Conservation (phyloP, 2,888 invertebrate species). For the Eulithis prunata region DNA sequence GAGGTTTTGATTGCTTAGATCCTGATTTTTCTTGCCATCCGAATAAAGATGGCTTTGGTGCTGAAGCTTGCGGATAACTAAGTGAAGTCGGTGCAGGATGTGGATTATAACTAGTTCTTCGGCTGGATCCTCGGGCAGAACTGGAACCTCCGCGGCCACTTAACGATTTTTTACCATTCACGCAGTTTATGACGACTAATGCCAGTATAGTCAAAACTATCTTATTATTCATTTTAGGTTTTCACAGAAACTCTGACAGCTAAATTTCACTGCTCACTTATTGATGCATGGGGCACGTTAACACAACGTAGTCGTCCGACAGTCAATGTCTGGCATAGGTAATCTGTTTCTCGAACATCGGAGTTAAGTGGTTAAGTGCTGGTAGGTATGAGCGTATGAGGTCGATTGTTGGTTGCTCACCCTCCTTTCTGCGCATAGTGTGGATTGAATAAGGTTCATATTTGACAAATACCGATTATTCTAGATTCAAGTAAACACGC, state of each 20-base stretch:
- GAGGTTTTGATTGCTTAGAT: constrained; percentile 59
- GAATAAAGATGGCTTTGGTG: constrained; percentile 65
- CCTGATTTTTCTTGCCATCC: constrained; percentile 75
- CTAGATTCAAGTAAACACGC: constrained; percentile 46
- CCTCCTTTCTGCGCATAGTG: constrained; percentile 61
- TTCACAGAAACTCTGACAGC: constrained; percentile 19
- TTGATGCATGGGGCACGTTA: constrained; percentile 32
- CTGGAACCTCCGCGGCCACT: constrained; percentile 67
- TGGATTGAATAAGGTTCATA: constrained; percentile 34
- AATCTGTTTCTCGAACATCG: constrained; percentile 65
- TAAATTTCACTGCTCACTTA: constrained; percentile 13
- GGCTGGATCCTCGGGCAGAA: constrained; percentile 64
- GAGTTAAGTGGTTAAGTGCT: constrained; percentile 46
- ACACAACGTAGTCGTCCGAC: constrained; percentile 51
- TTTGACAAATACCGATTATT: constrained; percentile 45
- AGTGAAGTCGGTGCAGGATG: constrained; percentile 74
- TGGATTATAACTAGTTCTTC: constrained; percentile 62
- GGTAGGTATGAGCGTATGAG: constrained; percentile 52
- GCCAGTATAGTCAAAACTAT: constrained; percentile 51
- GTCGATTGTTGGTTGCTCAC: constrained; percentile 65
- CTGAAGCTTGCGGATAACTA: constrained; percentile 68
- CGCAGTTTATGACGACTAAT: constrained; percentile 52
- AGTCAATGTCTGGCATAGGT: constrained; percentile 46
- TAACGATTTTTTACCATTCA: constrained; percentile 66
- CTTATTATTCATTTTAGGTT: constrained; percentile 57